Evolutionary conservation across 1,140 invertebrate species (phyloP).

Genomic region (Metaphire vulgaris): DNA sequence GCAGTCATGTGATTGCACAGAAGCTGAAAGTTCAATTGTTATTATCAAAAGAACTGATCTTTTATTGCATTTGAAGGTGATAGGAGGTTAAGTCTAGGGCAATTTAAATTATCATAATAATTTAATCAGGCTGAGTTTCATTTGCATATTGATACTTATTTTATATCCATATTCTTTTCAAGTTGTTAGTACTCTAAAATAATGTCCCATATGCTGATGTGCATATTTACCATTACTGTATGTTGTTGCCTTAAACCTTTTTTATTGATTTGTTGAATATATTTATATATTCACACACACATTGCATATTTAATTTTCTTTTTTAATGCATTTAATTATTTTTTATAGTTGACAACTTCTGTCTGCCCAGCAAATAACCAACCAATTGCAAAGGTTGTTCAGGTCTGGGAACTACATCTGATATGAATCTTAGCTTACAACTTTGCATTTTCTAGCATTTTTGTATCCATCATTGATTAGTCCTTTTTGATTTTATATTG

Average conservation of each 20-base stretch:
- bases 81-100: no score
- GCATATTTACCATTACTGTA: no score
- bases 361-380: conserved; percentile 69
- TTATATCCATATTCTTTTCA: conserved; percentile 14
- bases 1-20: no score
- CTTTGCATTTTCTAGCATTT: not conserved
- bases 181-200: conserved; percentile 7
- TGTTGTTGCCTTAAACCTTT: no score
- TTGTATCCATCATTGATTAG: not conserved
- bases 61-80: no score
- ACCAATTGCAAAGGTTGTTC: conserved; percentile 75
- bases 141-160: no score
- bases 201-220: conserved; percentile 8
- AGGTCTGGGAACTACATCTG: conserved; percentile 34
- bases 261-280: no score
- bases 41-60: no score
- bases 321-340: conserved; percentile 23
- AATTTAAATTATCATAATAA: no score
- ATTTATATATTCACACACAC: conserved; percentile 4
- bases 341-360: conserved; percentile 45
- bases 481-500: not conserved
- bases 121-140: no score
- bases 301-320: not conserved
- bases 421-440: not conserved
- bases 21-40: no score